Base-by-base conservation (phyloP, 2,113 vertebrate species). In the Malurus alboscapulatus region DNA sequence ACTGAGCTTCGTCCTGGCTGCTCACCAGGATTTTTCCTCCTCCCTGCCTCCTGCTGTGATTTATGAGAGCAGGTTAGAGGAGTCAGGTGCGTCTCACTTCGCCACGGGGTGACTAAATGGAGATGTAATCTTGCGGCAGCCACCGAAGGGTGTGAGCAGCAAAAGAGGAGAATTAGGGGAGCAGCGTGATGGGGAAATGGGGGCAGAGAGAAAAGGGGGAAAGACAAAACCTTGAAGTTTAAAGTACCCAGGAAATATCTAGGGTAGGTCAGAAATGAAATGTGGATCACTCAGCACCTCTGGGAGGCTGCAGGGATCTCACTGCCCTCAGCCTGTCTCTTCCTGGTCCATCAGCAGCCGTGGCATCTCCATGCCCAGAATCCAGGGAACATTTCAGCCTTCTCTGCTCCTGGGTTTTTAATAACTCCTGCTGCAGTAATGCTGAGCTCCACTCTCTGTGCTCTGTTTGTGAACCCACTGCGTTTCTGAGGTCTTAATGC, bases 21-120 rank as follows among this genome's bases (percentile, higher is more conserved):
- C 81, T 92, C 61, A 55, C 67, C 1, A 67, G 77, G 81, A 87
- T 73, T 84, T 76, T 84, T 62, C 25, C 73, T 90, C 51, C 47
- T 93, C 48, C 51, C 80, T 88, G 74, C 87, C 47, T 91, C 74
- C 66, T 0, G 0, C 54, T 89, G 93, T 93, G 91, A 89, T 95
- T 94, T 96, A 93, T 87, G 81, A 85, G 71, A 62, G 81, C 58
- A 61, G 89, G 67, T 93, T 92, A 84, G 26, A 61, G 22, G 73
- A 84, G 67, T 75, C 81, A 82, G 84, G 66, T 84, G 30, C 1
- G 0, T 89, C 89, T 92, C 87, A 26, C 74, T 91, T 84, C 6
- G 21, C 74, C 63, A 25, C 0, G 1, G 62, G 81, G 72, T 76
- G 81, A 51, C 62, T 93, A 32, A 94, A 62, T 79, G 66, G 91